phyloP scores from a whole-genome alignment of 1,140 invertebrate species.

The Bombus confusus region DNA sequence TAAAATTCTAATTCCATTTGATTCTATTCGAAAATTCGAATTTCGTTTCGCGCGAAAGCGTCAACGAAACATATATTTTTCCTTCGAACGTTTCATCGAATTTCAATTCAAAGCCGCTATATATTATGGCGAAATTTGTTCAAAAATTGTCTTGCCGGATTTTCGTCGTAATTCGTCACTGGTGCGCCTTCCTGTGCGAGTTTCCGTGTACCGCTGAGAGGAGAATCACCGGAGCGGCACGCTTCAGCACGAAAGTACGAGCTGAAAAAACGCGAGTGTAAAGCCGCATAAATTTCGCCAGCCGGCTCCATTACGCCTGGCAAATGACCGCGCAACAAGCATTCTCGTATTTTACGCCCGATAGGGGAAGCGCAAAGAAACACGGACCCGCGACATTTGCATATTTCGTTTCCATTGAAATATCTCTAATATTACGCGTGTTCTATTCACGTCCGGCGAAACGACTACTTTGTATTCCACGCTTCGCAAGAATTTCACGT shows the following conservation, averaged over 20 bases:
- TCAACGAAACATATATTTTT: background rate
- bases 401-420: constrained; percentile 36
- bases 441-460: background rate
- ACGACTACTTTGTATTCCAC: background rate
- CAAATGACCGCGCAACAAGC: constrained; percentile 50
- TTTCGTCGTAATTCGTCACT: background rate
- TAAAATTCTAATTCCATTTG: background rate
- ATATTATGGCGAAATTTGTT: background rate
- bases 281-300: constrained; percentile 28
- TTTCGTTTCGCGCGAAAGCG: background rate
- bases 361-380: constrained; percentile 47
- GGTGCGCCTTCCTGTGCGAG: background rate
- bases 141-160: background rate
- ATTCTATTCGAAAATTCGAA: background rate
- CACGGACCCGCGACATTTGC: constrained; percentile 17
- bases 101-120: background rate
- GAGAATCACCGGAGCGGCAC: background rate
- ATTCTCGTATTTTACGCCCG: constrained; percentile 35
- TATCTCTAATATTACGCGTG: constrained; percentile 39
- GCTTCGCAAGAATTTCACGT: background rate
- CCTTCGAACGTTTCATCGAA: background rate
- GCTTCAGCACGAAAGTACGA: background rate
- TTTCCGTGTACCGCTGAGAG: background rate
- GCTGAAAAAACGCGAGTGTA: constrained; percentile 24
- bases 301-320: constrained; percentile 40